Evolutionary conservation across 2,797 vertebrate genomes (phyloP).

Genomic region (Cyprinella venusta): DNA sequence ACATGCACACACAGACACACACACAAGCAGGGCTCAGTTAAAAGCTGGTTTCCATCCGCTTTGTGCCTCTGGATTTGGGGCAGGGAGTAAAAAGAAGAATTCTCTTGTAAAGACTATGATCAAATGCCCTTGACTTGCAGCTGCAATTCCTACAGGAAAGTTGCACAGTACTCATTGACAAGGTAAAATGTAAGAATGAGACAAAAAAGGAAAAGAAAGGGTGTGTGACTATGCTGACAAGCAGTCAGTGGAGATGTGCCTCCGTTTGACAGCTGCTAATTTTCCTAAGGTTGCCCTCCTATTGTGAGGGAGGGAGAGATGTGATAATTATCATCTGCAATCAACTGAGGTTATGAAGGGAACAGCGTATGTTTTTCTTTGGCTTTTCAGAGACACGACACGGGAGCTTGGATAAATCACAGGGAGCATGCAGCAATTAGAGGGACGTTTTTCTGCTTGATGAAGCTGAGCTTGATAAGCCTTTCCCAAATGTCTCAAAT

Average conservation of each 20-base stretch:
- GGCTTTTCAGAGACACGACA: slow-evolving; percentile 49
- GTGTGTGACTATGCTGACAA: slow-evolving; percentile 64
- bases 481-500: slow-evolving; percentile 34
- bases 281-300: slow-evolving; percentile 68
- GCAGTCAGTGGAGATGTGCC: slow-evolving; percentile 68
- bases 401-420: slow-evolving; percentile 50
- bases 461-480: slow-evolving; percentile 56
- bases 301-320: slow-evolving; percentile 69
- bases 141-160: slow-evolving; percentile 46
- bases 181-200: slow-evolving; percentile 14
- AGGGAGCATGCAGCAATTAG: slow-evolving; percentile 60
- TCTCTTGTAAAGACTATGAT: slow-evolving; percentile 46
- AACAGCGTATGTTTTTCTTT: slow-evolving; percentile 49
- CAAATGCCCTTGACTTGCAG: slow-evolving; percentile 49
- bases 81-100: slow-evolving; percentile 46
- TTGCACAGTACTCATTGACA: slow-evolving; percentile 18
- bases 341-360: slow-evolving; percentile 67
- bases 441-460: slow-evolving; percentile 59
- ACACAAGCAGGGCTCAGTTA: slow-evolving; percentile 21
- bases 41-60: slow-evolving; percentile 43
- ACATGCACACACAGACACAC: not conserved
- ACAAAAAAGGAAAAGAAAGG: not conserved
- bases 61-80: slow-evolving; percentile 47
- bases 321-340: slow-evolving; percentile 75
- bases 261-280: slow-evolving; percentile 70